phyloP scores from a whole-genome alignment of 2,888 invertebrate species.

The Limnephilus auricula region DNA sequence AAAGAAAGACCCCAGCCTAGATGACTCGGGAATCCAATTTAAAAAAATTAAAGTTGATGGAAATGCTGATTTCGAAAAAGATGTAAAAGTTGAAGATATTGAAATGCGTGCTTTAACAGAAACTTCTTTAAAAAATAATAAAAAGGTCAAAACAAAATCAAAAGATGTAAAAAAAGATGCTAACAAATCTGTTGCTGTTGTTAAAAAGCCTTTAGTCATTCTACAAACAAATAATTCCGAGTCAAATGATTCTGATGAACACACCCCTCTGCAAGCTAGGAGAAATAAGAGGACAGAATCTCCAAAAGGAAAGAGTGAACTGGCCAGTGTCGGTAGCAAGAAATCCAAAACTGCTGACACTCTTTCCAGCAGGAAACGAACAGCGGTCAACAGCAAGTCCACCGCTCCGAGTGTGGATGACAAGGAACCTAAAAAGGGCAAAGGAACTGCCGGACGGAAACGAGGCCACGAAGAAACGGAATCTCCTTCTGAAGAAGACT shows the following conservation, averaged over 20 bases:
- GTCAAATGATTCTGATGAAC: constrained; percentile 58
- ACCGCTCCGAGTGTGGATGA: constrained; percentile 69
- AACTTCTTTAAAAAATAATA: constrained; percentile 74
- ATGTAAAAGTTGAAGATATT: constrained; percentile 55
- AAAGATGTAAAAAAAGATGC: constrained; percentile 68
- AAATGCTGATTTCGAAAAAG: too few species aligned
- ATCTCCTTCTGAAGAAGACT: constrained; percentile 76
- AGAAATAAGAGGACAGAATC: constrained; percentile 53
- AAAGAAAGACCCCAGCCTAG: constrained; percentile 25
- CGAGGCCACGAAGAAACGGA: constrained; percentile 75
- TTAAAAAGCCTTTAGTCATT: constrained; percentile 15
- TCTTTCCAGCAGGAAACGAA: constrained; percentile 67
- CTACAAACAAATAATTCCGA: constrained; percentile 50
- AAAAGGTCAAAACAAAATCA: constrained; percentile 69
- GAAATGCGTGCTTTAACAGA: constrained; percentile 65
- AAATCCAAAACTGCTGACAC: constrained; percentile 38
- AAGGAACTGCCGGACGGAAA: constrained; percentile 69
- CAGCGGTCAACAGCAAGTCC: constrained; percentile 69
- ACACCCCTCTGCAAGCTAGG: constrained; percentile 24
- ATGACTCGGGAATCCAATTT: constrained; percentile 51
- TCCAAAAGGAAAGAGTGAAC: constrained; percentile 51
- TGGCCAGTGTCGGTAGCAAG: not conserved
- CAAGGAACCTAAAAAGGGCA: constrained; percentile 72
- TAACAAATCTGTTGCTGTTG: constrained; percentile 73
- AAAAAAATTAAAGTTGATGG: constrained; percentile 61